A percentile compares a stretch with the other conserved stretches of the same genome.
These are phyloP conservation scores for Arothron firmamentum DNA, from an alignment of 2,113 vertebrate genomes.

Conservation along the genomic window DNA sequence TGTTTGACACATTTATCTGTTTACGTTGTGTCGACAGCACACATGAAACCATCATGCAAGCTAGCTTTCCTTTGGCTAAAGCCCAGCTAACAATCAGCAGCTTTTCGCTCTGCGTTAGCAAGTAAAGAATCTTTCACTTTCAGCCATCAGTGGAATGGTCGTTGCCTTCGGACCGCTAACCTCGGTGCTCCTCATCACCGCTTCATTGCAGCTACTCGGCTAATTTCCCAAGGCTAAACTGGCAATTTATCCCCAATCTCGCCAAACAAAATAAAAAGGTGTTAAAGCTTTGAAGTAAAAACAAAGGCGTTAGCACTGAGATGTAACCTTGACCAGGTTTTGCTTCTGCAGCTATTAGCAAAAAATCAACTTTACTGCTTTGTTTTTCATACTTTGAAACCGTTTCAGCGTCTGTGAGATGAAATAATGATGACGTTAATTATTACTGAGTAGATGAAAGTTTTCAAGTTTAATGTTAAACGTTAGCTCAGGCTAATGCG, in stretches of 20 bases:
- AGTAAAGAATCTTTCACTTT: no score
- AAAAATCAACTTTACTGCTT: conserved; percentile 6
- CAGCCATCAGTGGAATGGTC: no score
- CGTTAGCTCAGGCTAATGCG: no score
- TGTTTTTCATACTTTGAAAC: not conserved
- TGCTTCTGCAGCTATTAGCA: not conserved
- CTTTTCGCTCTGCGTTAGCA: no score
- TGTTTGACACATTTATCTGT: conserved; percentile 1
- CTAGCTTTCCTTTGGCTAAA: not conserved
- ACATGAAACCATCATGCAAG: not conserved
- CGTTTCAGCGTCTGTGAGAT: not conserved
- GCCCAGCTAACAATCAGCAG: not conserved
- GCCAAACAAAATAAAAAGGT: conserved; percentile 12
- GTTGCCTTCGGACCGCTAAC: not conserved
- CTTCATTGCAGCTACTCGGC: conserved; percentile 5
- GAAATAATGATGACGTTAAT: not conserved
- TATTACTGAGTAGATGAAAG: not conserved
- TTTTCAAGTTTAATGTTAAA: no score
- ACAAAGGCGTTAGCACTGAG: not conserved
- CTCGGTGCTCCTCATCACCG: not conserved
- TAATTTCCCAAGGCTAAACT: conserved; percentile 33
- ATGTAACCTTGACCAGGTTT: conserved; percentile 21
- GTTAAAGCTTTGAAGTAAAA: not conserved
- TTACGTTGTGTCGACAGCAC: not conserved
- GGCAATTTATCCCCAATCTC: conserved; percentile 26